Conservation (phyloP, 2,797 vertebrate species). For the Amblyraja radiata region DNA sequence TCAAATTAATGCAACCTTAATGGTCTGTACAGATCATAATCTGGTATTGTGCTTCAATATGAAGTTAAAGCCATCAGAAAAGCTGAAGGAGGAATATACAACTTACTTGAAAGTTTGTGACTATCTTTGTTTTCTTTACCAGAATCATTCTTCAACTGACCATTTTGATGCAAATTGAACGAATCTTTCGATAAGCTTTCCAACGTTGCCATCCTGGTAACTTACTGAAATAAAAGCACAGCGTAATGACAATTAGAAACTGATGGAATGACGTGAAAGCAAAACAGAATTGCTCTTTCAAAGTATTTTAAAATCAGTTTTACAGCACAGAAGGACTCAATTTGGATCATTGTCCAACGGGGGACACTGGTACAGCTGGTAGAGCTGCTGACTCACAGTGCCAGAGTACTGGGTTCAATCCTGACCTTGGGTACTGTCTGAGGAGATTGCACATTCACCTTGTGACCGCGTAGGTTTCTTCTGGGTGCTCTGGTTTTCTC, state of each 20-base stretch:
- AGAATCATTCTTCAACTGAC: constrained; percentile 42
- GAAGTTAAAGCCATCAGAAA: not conserved
- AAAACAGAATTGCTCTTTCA: not conserved
- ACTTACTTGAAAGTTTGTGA: constrained; percentile 55
- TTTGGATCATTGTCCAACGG: not conserved
- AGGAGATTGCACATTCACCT: too few relatives aligned
- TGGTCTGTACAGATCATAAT: not conserved
- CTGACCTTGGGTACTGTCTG: too few relatives aligned
- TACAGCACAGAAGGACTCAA: not conserved
- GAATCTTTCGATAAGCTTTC: not conserved
- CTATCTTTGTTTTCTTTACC: constrained; percentile 42
- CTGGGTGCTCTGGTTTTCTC: too few relatives aligned
- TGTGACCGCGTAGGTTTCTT: too few relatives aligned
- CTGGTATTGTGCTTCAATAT: not conserved
- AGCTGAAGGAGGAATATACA: not conserved
- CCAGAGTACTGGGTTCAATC: not conserved
- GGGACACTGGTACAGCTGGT: too few relatives aligned
- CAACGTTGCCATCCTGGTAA: not conserved
- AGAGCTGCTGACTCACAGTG: too few relatives aligned
- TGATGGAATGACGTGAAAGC: not conserved
- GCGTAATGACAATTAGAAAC: not conserved
- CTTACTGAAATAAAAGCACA: constrained; percentile 1
- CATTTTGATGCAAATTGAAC: not conserved
- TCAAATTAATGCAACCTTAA: too few relatives aligned
- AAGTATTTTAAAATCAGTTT: not conserved